These are phyloP conservation scores for Macroteleia sp. DNA, from an alignment of 2,888 invertebrate genomes.

Conservation along the genomic window DNA sequence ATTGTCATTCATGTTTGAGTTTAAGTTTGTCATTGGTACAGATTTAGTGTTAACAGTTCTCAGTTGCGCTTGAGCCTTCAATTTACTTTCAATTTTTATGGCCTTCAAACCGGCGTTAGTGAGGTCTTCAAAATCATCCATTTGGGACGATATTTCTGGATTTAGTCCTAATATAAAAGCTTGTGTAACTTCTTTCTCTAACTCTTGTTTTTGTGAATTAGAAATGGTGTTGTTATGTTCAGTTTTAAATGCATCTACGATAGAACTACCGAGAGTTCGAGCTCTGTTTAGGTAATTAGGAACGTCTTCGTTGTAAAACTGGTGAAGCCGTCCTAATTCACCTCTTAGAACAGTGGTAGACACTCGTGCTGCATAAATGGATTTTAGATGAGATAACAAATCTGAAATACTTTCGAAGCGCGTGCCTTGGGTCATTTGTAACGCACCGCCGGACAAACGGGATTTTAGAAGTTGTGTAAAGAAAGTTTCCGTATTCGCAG, in stretches of 20 bases:
- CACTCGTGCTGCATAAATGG: constrained; percentile 11
- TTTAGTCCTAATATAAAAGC: constrained; percentile 8
- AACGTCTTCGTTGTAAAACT: constrained; percentile 27
- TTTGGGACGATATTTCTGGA: background rate
- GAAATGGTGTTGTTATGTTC: constrained; percentile 8
- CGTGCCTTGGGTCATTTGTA: background rate
- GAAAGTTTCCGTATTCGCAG: background rate
- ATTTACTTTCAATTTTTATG: constrained; percentile 10
- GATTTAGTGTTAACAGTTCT: too few relatives aligned
- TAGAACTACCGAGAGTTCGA: constrained; percentile 1
- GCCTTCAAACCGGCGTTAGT: constrained; percentile 3
- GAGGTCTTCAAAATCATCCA: background rate
- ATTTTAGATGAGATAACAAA: constrained; percentile 1
- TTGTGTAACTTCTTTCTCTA: constrained; percentile 15
- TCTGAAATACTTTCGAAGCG: background rate
- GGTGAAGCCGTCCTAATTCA: constrained; percentile 19
- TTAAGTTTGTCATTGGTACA: too few relatives aligned
- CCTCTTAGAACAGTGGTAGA: constrained; percentile 6
- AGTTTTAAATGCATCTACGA: constrained; percentile 18
- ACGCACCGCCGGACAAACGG: background rate
- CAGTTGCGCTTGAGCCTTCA: constrained; percentile 6
- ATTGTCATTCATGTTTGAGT: too few relatives aligned
- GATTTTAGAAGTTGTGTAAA: constrained; percentile 4
- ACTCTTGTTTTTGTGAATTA: background rate
- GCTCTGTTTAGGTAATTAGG: constrained; percentile 26